Conservation (phyloP, 2,888 invertebrate genomes). For the Caenorhabditis sp. region DNA sequence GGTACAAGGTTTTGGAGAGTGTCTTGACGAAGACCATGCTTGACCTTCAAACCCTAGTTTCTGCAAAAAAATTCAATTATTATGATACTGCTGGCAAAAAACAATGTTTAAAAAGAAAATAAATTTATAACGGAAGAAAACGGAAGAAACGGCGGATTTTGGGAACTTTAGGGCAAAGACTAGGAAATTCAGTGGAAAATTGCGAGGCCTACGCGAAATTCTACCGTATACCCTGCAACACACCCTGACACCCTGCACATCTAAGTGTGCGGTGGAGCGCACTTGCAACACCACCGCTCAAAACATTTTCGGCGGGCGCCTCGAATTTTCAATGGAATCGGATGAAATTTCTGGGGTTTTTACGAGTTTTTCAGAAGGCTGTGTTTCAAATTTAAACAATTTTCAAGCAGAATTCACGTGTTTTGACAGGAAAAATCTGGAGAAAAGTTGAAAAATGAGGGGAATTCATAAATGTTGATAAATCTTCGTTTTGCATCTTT, state of each 20-base stretch:
- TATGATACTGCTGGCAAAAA: not conserved
- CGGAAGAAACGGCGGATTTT: slow-evolving; percentile 2
- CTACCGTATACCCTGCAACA: slow-evolving; percentile 8
- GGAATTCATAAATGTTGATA: too few species aligned
- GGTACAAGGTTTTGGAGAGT: slow-evolving; percentile 66
- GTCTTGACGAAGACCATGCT: slow-evolving; percentile 70
- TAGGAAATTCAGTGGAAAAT: slow-evolving; percentile 6
- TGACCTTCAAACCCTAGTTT: slow-evolving; percentile 55
- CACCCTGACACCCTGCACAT: too few species aligned
- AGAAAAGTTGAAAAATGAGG: too few species aligned
- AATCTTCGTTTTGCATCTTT: too few species aligned
- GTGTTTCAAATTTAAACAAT: too few species aligned
- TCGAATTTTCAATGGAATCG: too few species aligned
- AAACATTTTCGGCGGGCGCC: not conserved
- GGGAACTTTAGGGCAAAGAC: too few species aligned
- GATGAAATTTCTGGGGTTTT: too few species aligned
- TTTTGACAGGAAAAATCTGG: not conserved
- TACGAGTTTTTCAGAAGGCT: too few species aligned
- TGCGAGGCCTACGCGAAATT: slow-evolving; percentile 10
- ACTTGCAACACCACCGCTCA: slow-evolving; percentile 1
- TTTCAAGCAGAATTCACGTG: not conserved
- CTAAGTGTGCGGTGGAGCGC: slow-evolving; percentile 35
- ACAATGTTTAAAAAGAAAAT: not conserved
- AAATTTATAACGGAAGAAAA: slow-evolving; percentile 8
- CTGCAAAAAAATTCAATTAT: slow-evolving; percentile 14